Evolutionary conservation across 2,113 vertebrate species (phyloP), one percentile per base, ranked within the genome.

Genomic region (Sarotherodon lohbergeri): DNA sequence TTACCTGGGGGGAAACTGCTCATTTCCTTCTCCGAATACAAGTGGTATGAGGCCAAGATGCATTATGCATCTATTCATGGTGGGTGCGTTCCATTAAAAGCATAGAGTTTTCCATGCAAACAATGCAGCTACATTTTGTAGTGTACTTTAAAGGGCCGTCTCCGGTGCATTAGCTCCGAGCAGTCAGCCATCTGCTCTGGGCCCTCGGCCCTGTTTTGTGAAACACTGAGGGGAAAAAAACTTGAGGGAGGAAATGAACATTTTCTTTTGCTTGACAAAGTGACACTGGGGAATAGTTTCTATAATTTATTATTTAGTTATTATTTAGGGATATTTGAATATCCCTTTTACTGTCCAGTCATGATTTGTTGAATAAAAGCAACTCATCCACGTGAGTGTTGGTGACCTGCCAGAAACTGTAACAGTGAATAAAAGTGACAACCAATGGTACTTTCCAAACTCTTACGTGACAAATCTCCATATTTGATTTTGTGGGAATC

Each of bases 121-220:
- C 79, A 19, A 46, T 0, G 24, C 73, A 39, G 66, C 82, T 66
- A 46, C 24, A 22, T 81, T 78, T 76, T 55, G 63, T 57, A 46
- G 48, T 66, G 71, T 54, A 63, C 24, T 80, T 34, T 24, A 12
- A 81, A 57, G 46, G 55, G 32, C 24, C 0, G 13, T 87, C 81
- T 78, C 13, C 2, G 2, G 55, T 78, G 83, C 36, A 43, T 84
- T 56, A 80, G 57, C 59, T 86, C 34, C 13, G 36, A 88, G 79
- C 80, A 80, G 7, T 66, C 80, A 68, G 48, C 84, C 89, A 82
- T 88, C 85, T 90, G 89, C 59, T 86, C 17, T 4, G 11, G 79
- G 8, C 71, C 68, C 17, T 85, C 80, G 5, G 82, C 46, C 24
- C 2, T 52, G 16, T 68, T 66, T 59, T 32, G 6, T 81, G 46